Evolutionary conservation across 2,797 vertebrate genomes (phyloP), one percentile per base, ranked within the genome.

Genomic region (Pachyuromys duprasi): DNA sequence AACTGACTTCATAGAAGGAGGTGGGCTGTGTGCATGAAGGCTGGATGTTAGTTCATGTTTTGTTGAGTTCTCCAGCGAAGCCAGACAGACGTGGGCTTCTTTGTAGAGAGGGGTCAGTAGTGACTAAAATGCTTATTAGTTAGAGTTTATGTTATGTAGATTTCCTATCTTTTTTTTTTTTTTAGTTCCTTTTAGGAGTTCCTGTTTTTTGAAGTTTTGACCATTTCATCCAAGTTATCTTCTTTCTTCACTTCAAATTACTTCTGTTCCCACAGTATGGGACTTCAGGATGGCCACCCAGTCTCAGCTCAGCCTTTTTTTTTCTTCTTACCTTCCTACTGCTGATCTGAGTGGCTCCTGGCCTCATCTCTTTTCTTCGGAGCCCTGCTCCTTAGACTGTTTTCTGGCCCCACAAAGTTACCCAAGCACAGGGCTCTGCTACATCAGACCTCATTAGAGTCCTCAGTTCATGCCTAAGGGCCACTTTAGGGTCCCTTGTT

Each of bases 401-500:
- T 12, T 20, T 57, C 20, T 49, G 72, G 4, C 53, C 28, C 55
- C 69, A 57, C 22, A 26, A 28, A 17, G 33, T 57, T 3, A 45
- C 86, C 70, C 24, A 36, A 24, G 55, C n/a, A 31, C 65, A 31
- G 84, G 15, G 15, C 28, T 60, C 36, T 88, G 55, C 26, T 17
- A 55, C 36, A 31, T 6, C 86, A 42, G 17, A 62, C 55, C 86
- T 62, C 5, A 2, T 18, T 45, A 24, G 55, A 39, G n/a, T 87
- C 83, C 45, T 24, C 0, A 2, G 45, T 9, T 22, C 12, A 9
- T 4, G 22, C 5, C 42, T 26, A 33, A 1, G 0, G 0, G 79
- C 39, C 28, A 26, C 76, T 18, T 3, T 18, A 49, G 55, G 28
- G 22, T 33, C 72, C 39, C 36, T 42, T 5, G 4, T 33, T 33